Evolutionary conservation across 2,888 invertebrate genomes (phyloP), one percentile per base, ranked within the genome.

Genomic region (Stomorhina lunata): DNA sequence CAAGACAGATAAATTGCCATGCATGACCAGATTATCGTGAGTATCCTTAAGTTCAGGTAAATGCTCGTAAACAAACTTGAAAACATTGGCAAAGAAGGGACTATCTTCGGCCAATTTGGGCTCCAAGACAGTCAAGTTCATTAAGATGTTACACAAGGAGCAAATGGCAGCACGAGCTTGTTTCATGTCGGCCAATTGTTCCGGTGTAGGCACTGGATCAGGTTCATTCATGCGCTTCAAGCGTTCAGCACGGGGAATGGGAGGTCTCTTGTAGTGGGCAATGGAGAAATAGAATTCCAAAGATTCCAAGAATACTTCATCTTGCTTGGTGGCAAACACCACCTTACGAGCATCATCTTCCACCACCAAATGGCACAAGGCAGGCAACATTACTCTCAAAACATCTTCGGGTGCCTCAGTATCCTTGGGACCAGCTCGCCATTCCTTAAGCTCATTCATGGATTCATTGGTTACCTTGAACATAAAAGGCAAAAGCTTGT

Each of bases 121-220:
- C 86, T 98, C 98, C 79, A 98, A 91, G 0, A 98, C 98, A 12
- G 96, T 96, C 2, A 98, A 93, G 89, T 98, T 98, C 96, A 98
- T 97, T 85, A 98, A 94, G 78, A 97, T 95, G 88, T 97, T 97
- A 90, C 97, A 98, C 32, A 96, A 93, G 85, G 97, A 96, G 83
- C 96, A 95, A 93, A 98, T 95, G 0, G 97, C 96, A 2, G 94
- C 93, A 80, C 96, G 93, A 0, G 97, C 96, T 89, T 96, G 96
- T 87, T 95, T 95, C 95, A 96, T 96, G 85, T 96, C 95, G 87
- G 95, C 96, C 77, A 95, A 89, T 84, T 95, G 92, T 88, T 95
- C 93, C 0, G 95, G 94, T 61, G 95, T 95, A 61, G 96, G 91
- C 87, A 95, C 95, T 63, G 95, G 95, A 87, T 95, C 95, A 15